Conservation (phyloP, 2,113 vertebrate genomes). For the Balaenoptera acutorostrata region DNA sequence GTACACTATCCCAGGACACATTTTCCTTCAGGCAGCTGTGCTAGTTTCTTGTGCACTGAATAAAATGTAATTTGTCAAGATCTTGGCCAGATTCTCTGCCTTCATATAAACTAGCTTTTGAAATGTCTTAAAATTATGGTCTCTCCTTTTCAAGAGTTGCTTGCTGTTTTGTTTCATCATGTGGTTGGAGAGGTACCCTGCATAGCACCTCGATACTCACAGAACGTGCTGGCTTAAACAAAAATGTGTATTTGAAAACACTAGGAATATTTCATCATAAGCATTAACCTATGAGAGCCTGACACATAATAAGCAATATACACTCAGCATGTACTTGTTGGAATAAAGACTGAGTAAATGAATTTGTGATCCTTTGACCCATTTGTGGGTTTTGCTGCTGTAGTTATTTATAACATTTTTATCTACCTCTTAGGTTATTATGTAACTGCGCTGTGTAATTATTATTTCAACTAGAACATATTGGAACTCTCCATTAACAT, state of each 20-base stretch:
- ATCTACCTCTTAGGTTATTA: slow-evolving; percentile 36
- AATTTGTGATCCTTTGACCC: slow-evolving; percentile 59
- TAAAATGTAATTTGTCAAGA: slow-evolving; percentile 54
- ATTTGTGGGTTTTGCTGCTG: slow-evolving; percentile 12
- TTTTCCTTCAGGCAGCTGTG: slow-evolving; percentile 39
- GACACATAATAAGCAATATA: not conserved
- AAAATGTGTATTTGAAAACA: not conserved
- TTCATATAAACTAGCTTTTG: slow-evolving; percentile 21
- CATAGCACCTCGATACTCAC: no score
- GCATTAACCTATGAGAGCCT: not conserved
- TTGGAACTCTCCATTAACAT: slow-evolving; percentile 76
- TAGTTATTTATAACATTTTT: slow-evolving; percentile 36
- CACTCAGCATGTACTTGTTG: not conserved
- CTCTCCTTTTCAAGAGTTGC: not conserved
- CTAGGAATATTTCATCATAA: not conserved
- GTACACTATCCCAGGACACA: not conserved
- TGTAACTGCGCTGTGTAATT: slow-evolving; percentile 51
- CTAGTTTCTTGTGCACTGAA: slow-evolving; percentile 11
- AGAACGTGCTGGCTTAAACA: not conserved
- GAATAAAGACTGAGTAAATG: not conserved
- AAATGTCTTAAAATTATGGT: slow-evolving; percentile 5
- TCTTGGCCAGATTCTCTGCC: slow-evolving; percentile 37
- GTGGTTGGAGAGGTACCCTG: not conserved
- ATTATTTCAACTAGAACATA: slow-evolving; percentile 64
- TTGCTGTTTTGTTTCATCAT: not conserved